Evolutionary conservation across 2,888 invertebrate genomes (phyloP).

Genomic region (Hirtodrosophila histrioides): DNA sequence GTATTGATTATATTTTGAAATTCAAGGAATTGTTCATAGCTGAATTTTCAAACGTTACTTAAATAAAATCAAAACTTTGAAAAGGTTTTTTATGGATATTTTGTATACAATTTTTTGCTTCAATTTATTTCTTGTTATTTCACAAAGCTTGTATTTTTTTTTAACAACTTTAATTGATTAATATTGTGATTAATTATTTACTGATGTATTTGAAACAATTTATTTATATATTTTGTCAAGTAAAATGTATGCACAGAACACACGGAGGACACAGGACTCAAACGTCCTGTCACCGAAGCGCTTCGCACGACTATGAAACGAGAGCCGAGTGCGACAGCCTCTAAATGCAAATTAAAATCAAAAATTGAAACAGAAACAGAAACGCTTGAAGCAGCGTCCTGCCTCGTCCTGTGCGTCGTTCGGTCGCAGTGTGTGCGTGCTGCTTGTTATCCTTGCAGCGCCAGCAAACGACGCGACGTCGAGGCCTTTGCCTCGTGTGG

Average conservation of each 20-base stretch:
- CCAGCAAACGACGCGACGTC: background rate
- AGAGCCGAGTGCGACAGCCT: slow-evolving; percentile 60
- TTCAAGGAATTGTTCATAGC: too few relatives aligned
- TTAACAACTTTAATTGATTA: too few relatives aligned
- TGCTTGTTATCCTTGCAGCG: slow-evolving; percentile 1
- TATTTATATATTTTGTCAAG: background rate
- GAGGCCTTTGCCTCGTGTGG: background rate
- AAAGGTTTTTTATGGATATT: too few relatives aligned
- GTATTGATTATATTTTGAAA: too few relatives aligned
- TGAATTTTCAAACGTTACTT: too few relatives aligned
- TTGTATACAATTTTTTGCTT: too few relatives aligned
- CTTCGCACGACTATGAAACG: slow-evolving; percentile 73
- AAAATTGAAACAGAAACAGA: slow-evolving; percentile 64
- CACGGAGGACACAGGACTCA: slow-evolving; percentile 55
- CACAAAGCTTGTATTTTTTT: too few relatives aligned
- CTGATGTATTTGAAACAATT: too few relatives aligned
- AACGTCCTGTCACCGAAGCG: slow-evolving; percentile 77
- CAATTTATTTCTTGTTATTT: too few relatives aligned
- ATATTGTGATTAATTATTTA: too few relatives aligned
- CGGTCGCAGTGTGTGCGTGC: slow-evolving; percentile 38
- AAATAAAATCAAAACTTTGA: too few relatives aligned
- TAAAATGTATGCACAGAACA: slow-evolving; percentile 9
- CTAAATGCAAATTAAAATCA: slow-evolving; percentile 78
- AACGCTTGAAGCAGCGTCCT: slow-evolving; percentile 47
- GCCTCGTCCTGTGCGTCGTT: slow-evolving; percentile 32